Evolutionary conservation across 2,113 vertebrate species (phyloP).

Genomic region (Labrus mixtus): DNA sequence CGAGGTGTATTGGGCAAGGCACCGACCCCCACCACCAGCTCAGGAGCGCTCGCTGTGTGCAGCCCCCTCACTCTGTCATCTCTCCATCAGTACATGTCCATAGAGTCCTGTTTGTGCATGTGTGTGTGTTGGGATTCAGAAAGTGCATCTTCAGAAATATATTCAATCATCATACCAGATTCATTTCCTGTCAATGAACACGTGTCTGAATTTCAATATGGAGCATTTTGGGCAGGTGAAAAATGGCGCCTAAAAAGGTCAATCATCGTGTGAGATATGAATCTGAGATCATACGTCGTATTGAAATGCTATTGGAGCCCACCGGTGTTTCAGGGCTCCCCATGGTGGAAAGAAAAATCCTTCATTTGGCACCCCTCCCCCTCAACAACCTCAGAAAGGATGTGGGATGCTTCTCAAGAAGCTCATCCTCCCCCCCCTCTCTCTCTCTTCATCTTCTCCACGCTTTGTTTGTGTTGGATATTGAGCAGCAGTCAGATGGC

Average conservation of each 20-base stretch:
- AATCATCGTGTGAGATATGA: too few relatives aligned
- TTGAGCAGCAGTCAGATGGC: slow-evolving; percentile 65
- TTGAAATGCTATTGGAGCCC: not conserved
- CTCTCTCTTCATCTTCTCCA: slow-evolving; percentile 20
- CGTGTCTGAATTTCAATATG: not conserved
- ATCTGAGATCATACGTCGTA: not conserved
- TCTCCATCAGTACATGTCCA: too few relatives aligned
- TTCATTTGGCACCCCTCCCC: slow-evolving; percentile 23
- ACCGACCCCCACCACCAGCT: too few relatives aligned
- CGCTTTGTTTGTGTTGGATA: slow-evolving; percentile 43
- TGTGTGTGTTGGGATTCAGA: too few relatives aligned
- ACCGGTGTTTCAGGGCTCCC: not conserved
- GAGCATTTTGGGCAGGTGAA: not conserved
- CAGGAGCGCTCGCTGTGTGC: too few relatives aligned
- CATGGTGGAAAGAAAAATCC: not conserved
- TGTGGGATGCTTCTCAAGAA: slow-evolving; percentile 36
- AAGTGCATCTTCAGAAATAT: too few relatives aligned
- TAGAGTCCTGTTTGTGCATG: too few relatives aligned
- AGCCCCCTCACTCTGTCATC: too few relatives aligned
- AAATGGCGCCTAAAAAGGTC: not conserved
- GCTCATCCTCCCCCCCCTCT: slow-evolving; percentile 46
- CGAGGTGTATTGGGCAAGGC: too few relatives aligned
- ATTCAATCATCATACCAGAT: too few relatives aligned
- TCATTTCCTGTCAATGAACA: too few relatives aligned
- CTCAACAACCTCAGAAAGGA: slow-evolving; percentile 51